Conservation (phyloP, 2,888 invertebrate genomes). For the Magallana nippona region DNA sequence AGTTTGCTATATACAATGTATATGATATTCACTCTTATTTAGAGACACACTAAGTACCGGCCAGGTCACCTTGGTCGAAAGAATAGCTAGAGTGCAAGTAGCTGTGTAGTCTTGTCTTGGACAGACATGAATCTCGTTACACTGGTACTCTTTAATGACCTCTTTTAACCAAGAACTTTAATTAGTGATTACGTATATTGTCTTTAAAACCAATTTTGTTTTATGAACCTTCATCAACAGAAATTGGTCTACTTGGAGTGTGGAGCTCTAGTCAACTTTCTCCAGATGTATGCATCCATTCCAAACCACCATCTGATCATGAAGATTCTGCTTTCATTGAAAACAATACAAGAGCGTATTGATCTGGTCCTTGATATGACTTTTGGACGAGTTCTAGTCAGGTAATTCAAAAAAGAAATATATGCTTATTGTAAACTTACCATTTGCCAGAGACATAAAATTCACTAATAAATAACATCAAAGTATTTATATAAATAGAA, state of each 20-base stretch:
- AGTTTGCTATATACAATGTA: too few species aligned
- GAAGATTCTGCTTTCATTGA: constrained; percentile 55
- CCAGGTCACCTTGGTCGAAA: background rate
- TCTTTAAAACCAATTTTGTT: too few species aligned
- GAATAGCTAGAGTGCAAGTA: too few species aligned
- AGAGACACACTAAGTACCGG: background rate
- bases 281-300: constrained; percentile 58
- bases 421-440: background rate
- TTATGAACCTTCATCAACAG: constrained; percentile 34
- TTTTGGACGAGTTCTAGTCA: constrained; percentile 59
- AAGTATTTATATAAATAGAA: too few species aligned
- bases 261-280: constrained; percentile 64
- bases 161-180: too few species aligned
- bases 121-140: too few species aligned
- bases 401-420: constrained; percentile 49
- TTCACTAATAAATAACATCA: background rate
- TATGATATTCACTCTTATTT: background rate
- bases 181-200: too few species aligned
- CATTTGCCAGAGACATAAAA: background rate
- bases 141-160: too few species aligned
- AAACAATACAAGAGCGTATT: constrained; percentile 54
- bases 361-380: constrained; percentile 62
- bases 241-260: constrained; percentile 51
- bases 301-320: constrained; percentile 49
- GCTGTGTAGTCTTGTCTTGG: too few species aligned